Evolutionary conservation across 2,888 invertebrate genomes (phyloP), one percentile per base, ranked within the genome.

Genomic region (Flexamia atlantica): DNA sequence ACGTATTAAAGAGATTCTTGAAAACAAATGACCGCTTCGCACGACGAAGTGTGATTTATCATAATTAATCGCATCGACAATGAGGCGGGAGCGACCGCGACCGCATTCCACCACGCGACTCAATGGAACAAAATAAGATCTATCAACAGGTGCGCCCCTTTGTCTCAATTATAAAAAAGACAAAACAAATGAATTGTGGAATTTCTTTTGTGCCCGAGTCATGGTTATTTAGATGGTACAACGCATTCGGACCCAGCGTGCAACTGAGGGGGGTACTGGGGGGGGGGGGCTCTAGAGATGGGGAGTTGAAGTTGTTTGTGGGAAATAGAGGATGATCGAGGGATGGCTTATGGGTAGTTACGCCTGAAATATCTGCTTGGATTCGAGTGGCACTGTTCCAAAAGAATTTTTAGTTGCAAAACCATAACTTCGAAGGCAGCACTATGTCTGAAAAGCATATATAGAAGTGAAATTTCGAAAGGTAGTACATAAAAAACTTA

Each of bases 181-280:
- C 76, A 76, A 76, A 76, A 76, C 76, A 76, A 76, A 46, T 76
- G 76, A 76, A 76, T 76, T 76, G 76, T 76, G 76, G 76, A 76
- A 76, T 76, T 70, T 76, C 76, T 76, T 76, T 76, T 76, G 76
- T 76, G 76, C 28, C 17, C 76, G 17, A 42, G 76, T 46, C 70
- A 76, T 76, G 46, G 76, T 76, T 76, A 76, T 76, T 76, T 46
- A 46, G 76, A 76, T 76, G 76, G 20, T 30, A 40, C 76, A 36
- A 12, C n/a, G 76, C 76, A 76, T 46, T 76, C 76, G 40, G 76
- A 76, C 50, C 28, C 20, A 23, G 20, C 53, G 5, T 4, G 2
- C 20, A 2, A 3, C 20, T 20, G 4, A 12, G 17, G 46, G 46
- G 46, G 46, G 46, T 3, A 4, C 14, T 14, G 7, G 46, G 17